Conservation (phyloP, 2,113 vertebrate species). For the Oncorhynchus clarkii region DNA sequence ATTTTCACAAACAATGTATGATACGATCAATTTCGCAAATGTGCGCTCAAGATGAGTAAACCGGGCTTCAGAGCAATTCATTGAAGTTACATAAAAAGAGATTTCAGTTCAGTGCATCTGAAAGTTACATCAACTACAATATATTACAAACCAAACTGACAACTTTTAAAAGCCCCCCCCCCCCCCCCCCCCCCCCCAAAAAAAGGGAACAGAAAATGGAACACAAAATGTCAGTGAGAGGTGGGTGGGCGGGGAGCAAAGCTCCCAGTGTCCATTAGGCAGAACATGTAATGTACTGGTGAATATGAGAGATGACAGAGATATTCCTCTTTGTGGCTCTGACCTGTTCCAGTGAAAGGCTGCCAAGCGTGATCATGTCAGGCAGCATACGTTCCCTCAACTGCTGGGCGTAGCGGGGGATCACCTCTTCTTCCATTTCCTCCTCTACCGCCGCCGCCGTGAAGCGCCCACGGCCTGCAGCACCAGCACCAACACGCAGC, state of each 20-base stretch:
- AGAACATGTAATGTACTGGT: constrained; percentile 65
- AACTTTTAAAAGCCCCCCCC: constrained; percentile 2
- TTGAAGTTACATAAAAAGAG: constrained; percentile 36
- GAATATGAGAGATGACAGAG: constrained; percentile 76
- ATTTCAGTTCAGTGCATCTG: constrained; percentile 38
- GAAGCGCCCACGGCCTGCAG: constrained; percentile 57
- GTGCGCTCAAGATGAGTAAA: constrained; percentile 36
- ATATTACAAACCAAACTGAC: constrained; percentile 19
- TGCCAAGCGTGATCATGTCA: constrained; percentile 85
- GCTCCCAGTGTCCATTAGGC: constrained; percentile 59
- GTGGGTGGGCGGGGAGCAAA: background rate
- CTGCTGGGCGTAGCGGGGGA: constrained; percentile 75
- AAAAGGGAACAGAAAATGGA: constrained; percentile 2
- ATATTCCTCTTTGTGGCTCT: constrained; percentile 77
- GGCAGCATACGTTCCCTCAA: constrained; percentile 73
- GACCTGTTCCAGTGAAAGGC: constrained; percentile 86
- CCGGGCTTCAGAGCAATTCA: constrained; percentile 32
- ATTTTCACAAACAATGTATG: constrained; percentile 30
- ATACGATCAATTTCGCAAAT: constrained; percentile 40
- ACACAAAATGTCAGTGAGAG: background rate
- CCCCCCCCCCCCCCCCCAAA: background rate
- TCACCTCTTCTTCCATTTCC: constrained; percentile 67
- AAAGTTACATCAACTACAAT: constrained; percentile 24
- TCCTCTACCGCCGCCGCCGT: constrained; percentile 48
- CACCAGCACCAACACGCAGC: constrained; percentile 31